Evolutionary conservation across 64 coral and sea anemone species (phyloP).

Genomic region (Montipora efflorescens): DNA sequence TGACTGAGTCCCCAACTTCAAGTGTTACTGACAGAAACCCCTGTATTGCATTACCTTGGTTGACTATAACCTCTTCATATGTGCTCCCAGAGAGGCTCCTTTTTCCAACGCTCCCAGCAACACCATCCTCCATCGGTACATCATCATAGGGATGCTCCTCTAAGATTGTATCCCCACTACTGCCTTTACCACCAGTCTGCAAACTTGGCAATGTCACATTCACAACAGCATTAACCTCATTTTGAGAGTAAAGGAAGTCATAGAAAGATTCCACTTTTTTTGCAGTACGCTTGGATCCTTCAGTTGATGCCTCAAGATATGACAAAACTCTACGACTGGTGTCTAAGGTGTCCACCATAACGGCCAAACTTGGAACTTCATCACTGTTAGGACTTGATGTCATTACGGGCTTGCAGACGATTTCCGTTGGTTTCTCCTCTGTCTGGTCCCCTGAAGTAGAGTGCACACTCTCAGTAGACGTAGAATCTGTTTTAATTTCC

Average conservation of each 20-base stretch:
- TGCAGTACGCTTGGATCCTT: not conserved
- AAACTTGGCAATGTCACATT: not conserved
- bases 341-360: slow-evolving; percentile 10
- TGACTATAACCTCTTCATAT: slow-evolving; percentile 78
- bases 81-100: slow-evolving; percentile 30
- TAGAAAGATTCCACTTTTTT: slow-evolving; percentile 66
- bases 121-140: slow-evolving; percentile 34
- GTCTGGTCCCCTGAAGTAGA: not conserved
- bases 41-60: slow-evolving; percentile 34
- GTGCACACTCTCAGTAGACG: not conserved
- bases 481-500: not conserved
- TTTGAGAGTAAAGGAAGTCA: slow-evolving; percentile 68
- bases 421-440: slow-evolving; percentile 25
- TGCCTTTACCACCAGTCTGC: not conserved
- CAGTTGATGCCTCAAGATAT: slow-evolving; percentile 52
- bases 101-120: not conserved
- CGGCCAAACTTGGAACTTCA: slow-evolving; percentile 43
- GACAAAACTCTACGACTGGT: slow-evolving; percentile 60
- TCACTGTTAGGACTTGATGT: slow-evolving; percentile 67
- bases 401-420: slow-evolving; percentile 52
- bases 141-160: slow-evolving; percentile 68
- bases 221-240: not conserved
- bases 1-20: too few species aligned
- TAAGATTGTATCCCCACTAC: not conserved
- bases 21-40: too few species aligned